These are phyloP conservation scores for Dicyrtoma fusca DNA, from an alignment of 2,888 invertebrate genomes.

Conservation along the genomic window DNA sequence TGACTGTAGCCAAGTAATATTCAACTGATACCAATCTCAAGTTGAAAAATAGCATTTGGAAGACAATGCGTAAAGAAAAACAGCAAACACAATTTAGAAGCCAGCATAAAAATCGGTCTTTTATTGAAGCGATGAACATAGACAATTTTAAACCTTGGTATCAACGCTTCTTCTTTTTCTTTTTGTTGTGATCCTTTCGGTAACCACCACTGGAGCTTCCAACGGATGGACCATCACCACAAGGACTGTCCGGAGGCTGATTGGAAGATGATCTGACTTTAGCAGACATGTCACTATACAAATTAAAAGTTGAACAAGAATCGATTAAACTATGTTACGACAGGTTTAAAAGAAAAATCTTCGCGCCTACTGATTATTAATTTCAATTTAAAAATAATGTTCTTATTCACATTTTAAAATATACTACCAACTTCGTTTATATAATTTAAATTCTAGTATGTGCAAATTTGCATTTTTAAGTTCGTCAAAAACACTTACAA, in stretches of 20 bases:
- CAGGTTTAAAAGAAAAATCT: no score
- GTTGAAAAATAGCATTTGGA: no score
- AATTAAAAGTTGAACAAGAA: background rate
- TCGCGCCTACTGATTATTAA: no score
- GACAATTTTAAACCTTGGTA: constrained; percentile 2
- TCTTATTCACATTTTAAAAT: background rate
- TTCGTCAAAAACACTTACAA: constrained; percentile 66
- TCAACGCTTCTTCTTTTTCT: constrained; percentile 69
- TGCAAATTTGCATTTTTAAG: background rate
- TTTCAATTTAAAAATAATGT: no score
- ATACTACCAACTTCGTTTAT: background rate
- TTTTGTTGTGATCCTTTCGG: constrained; percentile 73
- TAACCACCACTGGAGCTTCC: constrained; percentile 62
- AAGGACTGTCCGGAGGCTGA: constrained; percentile 61
- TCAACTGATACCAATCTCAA: no score
- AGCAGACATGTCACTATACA: constrained; percentile 53
- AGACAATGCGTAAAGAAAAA: background rate
- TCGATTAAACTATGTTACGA: no score
- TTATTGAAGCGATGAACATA: background rate
- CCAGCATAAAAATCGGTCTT: constrained; percentile 25
- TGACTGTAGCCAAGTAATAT: no score
- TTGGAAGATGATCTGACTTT: constrained; percentile 40
- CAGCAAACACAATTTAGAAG: background rate
- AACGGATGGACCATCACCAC: constrained; percentile 60
- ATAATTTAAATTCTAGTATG: background rate